Evolutionary conservation across 2,888 invertebrate genomes (phyloP).

Genomic region (Salticus scenicus): DNA sequence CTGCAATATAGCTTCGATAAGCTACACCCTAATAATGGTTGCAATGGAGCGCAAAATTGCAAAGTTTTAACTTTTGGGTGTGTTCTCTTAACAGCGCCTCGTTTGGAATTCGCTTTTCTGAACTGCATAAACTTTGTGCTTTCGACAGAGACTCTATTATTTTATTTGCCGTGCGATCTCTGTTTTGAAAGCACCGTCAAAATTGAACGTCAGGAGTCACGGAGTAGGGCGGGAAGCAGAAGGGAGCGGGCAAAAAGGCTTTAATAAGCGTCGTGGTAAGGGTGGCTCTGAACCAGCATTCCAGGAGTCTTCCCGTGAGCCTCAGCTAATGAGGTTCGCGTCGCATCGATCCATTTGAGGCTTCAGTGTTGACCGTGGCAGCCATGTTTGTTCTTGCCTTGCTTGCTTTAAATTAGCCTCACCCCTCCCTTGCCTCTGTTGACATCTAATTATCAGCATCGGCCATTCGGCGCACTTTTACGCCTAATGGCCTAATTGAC

Average conservation of each 20-base stretch:
- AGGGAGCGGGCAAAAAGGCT: slow-evolving; percentile 23
- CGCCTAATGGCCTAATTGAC: slow-evolving; percentile 66
- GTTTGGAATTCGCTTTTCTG: background rate
- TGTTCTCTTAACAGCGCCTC: background rate
- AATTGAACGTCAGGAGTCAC: slow-evolving; percentile 7
- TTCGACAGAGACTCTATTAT: slow-evolving; percentile 28
- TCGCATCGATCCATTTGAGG: slow-evolving; percentile 56
- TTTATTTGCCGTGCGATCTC: background rate
- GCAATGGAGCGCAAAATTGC: background rate
- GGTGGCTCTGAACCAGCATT: slow-evolving; percentile 5
- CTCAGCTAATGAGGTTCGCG: slow-evolving; percentile 57
- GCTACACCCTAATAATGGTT: background rate
- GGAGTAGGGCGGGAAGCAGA: background rate
- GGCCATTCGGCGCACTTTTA: slow-evolving; percentile 54
- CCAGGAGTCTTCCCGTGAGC: slow-evolving; percentile 43
- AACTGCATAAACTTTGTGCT: slow-evolving; percentile 24
- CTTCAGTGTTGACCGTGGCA: slow-evolving; percentile 64
- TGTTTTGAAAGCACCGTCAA: slow-evolving; percentile 20
- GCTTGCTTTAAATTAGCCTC: slow-evolving; percentile 68
- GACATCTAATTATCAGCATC: slow-evolving; percentile 69
- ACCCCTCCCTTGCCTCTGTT: slow-evolving; percentile 47
- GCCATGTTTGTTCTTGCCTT: slow-evolving; percentile 62
- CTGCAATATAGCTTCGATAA: background rate
- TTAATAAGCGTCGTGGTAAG: slow-evolving; percentile 50
- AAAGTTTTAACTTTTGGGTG: background rate